phyloP scores from a whole-genome alignment of 2,797 vertebrate species.

The Apogon hyalosoma region DNA sequence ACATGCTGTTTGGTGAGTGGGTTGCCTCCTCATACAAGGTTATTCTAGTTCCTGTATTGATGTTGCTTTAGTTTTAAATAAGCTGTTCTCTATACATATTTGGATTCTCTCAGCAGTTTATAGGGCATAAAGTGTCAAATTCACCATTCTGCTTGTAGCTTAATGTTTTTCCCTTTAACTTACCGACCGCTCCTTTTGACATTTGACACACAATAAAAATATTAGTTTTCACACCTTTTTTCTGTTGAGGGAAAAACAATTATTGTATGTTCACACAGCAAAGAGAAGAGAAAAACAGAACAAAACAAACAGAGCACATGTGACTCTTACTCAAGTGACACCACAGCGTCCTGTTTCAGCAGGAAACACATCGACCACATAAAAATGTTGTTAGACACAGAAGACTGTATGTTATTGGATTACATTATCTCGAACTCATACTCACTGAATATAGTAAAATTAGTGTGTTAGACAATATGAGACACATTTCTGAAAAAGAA shows the following conservation, averaged over 20 bases:
- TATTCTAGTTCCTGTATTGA: slow-evolving; percentile 25
- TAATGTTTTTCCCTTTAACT: not conserved
- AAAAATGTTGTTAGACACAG: slow-evolving; percentile 21
- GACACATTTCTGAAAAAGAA: not conserved
- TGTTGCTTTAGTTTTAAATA: slow-evolving; percentile 11
- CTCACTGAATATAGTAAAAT: not conserved
- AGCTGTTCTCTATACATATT: not conserved
- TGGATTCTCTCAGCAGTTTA: slow-evolving; percentile 8
- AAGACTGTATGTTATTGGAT: not conserved
- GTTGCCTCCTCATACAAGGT: slow-evolving; percentile 24
- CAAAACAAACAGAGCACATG: not conserved
- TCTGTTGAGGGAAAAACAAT: not conserved
- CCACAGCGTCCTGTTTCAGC: slow-evolving; percentile 57
- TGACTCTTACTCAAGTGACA: slow-evolving; percentile 11
- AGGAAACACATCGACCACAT: slow-evolving; percentile 62
- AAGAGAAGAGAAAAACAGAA: slow-evolving; percentile 1
- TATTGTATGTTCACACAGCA: too few species aligned
- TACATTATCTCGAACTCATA: not conserved
- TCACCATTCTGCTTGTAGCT: not conserved
- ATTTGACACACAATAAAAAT: not conserved
- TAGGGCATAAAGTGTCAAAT: not conserved
- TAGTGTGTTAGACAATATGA: not conserved
- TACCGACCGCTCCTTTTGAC: not conserved
- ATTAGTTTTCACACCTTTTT: not conserved
- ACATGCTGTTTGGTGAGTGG: slow-evolving; percentile 47